phyloP scores from a whole-genome alignment of 2,113 vertebrate species.

The Maccullochella peelii region DNA sequence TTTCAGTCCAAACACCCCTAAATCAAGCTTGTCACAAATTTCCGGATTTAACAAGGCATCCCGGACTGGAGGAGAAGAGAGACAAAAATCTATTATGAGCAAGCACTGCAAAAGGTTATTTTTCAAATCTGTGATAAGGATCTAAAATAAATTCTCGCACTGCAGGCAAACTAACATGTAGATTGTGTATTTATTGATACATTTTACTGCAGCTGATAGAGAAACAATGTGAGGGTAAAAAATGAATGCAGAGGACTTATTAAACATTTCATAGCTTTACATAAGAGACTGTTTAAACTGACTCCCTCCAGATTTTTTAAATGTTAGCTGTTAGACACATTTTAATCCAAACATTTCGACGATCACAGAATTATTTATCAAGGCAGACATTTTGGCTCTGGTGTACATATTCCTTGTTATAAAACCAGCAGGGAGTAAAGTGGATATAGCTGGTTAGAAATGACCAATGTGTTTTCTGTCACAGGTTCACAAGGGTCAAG shows the following conservation, averaged over 20 bases:
- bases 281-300: not conserved
- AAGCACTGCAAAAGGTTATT: constrained; percentile 28
- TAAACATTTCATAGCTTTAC: not conserved
- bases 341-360: not conserved
- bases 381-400: not conserved
- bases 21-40: constrained; percentile 85
- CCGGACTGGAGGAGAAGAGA: constrained; percentile 30
- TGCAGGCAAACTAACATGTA: constrained; percentile 30
- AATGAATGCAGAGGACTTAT: not conserved
- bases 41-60: constrained; percentile 80
- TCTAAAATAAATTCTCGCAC: constrained; percentile 40
- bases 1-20: constrained; percentile 85
- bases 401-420: not conserved
- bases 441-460: constrained; percentile 51
- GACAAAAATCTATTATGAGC: constrained; percentile 61
- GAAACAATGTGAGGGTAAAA: constrained; percentile 2
- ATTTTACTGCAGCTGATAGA: constrained; percentile 4
- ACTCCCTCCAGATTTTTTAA: not conserved
- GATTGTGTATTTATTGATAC: constrained; percentile 27
- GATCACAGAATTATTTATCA: not conserved
- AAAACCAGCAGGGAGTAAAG: constrained; percentile 21
- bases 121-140: constrained; percentile 65
- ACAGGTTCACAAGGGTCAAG: constrained; percentile 53
- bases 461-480: constrained; percentile 62
- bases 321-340: not conserved